Evolutionary conservation across 2,888 invertebrate species (phyloP).

Genomic region (Drosophila nigritarsus): DNA sequence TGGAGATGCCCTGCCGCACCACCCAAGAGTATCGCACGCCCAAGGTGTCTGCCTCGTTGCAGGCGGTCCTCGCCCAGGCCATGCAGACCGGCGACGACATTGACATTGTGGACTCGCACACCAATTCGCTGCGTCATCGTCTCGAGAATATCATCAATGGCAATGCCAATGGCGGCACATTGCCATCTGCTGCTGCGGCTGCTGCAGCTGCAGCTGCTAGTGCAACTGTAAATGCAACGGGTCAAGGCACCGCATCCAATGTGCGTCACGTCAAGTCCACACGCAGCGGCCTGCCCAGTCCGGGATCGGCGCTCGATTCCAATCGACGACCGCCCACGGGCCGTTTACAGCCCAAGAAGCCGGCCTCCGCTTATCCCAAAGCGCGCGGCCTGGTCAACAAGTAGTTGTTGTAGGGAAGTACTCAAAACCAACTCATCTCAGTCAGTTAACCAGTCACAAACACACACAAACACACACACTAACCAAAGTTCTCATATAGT

Average conservation of each 20-base stretch:
- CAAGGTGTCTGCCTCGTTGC: slow-evolving; percentile 84
- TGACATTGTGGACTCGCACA: slow-evolving; percentile 84
- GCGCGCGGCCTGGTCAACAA: slow-evolving; percentile 85
- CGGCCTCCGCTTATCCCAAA: slow-evolving; percentile 85
- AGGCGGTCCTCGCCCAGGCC: slow-evolving; percentile 85
- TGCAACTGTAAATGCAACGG: slow-evolving; percentile 11
- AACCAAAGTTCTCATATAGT: slow-evolving; percentile 75
- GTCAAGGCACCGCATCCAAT: slow-evolving; percentile 43
- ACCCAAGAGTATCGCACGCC: slow-evolving; percentile 85
- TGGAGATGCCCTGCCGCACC: slow-evolving; percentile 85
- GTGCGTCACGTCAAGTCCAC: slow-evolving; percentile 77
- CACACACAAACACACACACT: slow-evolving; percentile 39
- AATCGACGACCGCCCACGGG: slow-evolving; percentile 83
- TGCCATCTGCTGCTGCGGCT: slow-evolving; percentile 21
- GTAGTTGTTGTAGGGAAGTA: slow-evolving; percentile 55
- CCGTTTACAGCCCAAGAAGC: slow-evolving; percentile 82
- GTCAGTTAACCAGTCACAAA: slow-evolving; percentile 18
- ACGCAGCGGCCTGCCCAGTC: slow-evolving; percentile 72
- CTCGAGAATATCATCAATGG: slow-evolving; percentile 85
- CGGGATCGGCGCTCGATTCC: slow-evolving; percentile 79
- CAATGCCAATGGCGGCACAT: slow-evolving; percentile 71
- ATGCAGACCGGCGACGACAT: slow-evolving; percentile 85
- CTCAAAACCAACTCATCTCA: slow-evolving; percentile 33
- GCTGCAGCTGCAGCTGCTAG: slow-evolving; percentile 26
- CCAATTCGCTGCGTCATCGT: slow-evolving; percentile 83